Percentiles rank a stretch among this genome's conserved stretches.
Evolutionary conservation across 92 coral and sea anemone species (phyloP).

Genomic region (Phymanthus crucifer): DNA sequence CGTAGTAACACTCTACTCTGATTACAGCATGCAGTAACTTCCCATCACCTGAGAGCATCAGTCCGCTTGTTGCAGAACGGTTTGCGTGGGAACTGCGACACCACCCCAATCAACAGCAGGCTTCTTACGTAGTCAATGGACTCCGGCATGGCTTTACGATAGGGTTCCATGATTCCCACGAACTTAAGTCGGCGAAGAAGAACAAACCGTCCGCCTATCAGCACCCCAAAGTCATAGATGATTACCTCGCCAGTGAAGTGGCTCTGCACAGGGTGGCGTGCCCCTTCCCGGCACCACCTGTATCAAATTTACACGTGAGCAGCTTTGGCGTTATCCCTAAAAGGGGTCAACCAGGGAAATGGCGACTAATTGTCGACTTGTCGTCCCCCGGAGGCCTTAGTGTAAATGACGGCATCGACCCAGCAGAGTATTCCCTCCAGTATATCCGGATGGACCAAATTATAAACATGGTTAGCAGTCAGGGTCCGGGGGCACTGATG

Average conservation of each 20-base stretch:
- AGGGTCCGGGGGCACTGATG: conserved; percentile 43
- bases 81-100: conserved; percentile 16
- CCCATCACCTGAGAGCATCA: no score
- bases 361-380: conserved; percentile 27
- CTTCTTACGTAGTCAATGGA: conserved; percentile 26
- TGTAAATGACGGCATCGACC: conserved; percentile 41
- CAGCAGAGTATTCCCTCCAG: conserved; percentile 13
- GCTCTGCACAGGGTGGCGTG: conserved; percentile 40
- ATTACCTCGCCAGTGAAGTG: conserved; percentile 23
- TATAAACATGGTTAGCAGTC: background rate
- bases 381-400: conserved; percentile 22
- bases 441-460: conserved; percentile 28
- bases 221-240: conserved; percentile 40
- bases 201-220: conserved; percentile 53
- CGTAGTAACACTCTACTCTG: no score
- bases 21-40: no score
- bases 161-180: conserved; percentile 5
- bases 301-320: no score
- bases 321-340: no score
- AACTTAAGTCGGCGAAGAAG: conserved; percentile 25
- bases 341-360: no score
- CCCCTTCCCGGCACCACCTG: conserved; percentile 30
- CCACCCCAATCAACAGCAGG: conserved; percentile 29
- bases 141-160: conserved; percentile 18
- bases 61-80: no score